A percentile compares a stretch with the other conserved stretches of the same genome.
These are phyloP conservation scores for Amniataba percoides DNA, from an alignment of 2,797 vertebrate genomes.

Conservation along the genomic window DNA sequence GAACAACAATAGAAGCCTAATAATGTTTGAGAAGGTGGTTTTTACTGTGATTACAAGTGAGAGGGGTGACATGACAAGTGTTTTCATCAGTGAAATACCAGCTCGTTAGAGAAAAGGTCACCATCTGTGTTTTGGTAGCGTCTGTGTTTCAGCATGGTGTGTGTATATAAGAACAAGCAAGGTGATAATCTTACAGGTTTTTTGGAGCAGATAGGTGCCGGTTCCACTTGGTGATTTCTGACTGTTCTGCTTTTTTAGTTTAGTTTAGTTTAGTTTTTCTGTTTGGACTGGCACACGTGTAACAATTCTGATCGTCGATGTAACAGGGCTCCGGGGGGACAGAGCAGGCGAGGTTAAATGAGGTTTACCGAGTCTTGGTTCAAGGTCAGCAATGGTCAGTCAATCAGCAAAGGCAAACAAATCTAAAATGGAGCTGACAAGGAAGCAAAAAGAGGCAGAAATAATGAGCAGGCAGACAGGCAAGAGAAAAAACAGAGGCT, in stretches of 20 bases:
- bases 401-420: constrained; percentile 25
- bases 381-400: neutral
- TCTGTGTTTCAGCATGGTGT: constrained; percentile 2
- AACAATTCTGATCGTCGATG: neutral
- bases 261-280: neutral
- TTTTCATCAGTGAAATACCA: constrained; percentile 31
- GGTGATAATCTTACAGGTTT: neutral
- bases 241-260: neutral
- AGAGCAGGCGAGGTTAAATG: constrained; percentile 5
- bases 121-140: constrained; percentile 1
- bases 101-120: constrained; percentile 48
- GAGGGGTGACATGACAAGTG: constrained; percentile 16
- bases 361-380: constrained; percentile 12
- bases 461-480: constrained; percentile 2
- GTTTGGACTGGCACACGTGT: neutral
- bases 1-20: constrained; percentile 48
- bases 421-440: neutral
- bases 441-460: neutral
- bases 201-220: neutral
- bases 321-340: neutral
- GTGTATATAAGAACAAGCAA: neutral
- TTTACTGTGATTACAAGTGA: constrained; percentile 53
- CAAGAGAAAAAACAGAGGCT: neutral
- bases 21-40: constrained; percentile 40
- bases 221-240: neutral